Conservation (phyloP, 2,888 invertebrate genomes). For the Lumbricus terrestris region DNA sequence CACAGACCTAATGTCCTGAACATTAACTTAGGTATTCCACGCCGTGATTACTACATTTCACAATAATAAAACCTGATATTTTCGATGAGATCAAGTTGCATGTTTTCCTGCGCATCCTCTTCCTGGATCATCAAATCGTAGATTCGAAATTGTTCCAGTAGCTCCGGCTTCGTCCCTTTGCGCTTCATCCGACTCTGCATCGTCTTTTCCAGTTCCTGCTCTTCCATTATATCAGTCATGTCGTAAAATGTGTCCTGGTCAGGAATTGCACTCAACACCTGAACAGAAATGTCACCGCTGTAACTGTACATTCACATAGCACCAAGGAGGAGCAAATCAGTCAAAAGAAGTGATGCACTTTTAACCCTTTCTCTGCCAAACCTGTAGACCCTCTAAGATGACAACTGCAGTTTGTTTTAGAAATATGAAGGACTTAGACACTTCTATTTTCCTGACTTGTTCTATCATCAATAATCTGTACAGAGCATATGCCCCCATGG, state of each 20-base stretch:
- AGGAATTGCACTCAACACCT: constrained; percentile 76
- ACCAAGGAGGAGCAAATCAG: too few relatives aligned
- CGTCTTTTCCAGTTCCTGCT: constrained; percentile 66
- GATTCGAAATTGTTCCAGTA: constrained; percentile 87
- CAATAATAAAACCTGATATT: constrained; percentile 45
- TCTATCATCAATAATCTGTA: too few relatives aligned
- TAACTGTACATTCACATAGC: not conserved
- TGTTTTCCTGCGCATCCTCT: constrained; percentile 69
- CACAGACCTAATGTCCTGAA: not conserved
- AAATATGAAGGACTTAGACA: not conserved
- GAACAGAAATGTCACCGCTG: not conserved
- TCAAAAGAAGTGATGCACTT: too few relatives aligned
- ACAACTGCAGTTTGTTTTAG: not conserved
- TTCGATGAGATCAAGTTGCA: constrained; percentile 44
- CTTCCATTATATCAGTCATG: constrained; percentile 90
- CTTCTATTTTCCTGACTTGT: too few relatives aligned
- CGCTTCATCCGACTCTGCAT: constrained; percentile 61
- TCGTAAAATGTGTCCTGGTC: constrained; percentile 97
- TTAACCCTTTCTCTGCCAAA: too few relatives aligned
- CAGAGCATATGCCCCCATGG: too few relatives aligned
- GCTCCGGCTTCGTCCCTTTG: constrained; percentile 81
- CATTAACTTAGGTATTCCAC: not conserved
- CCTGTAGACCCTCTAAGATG: too few relatives aligned
- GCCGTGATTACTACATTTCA: not conserved
- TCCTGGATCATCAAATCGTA: constrained; percentile 89